Base-by-base conservation (phyloP, 2,113 vertebrate genomes). In the Aspidoscelis tigris region DNA sequence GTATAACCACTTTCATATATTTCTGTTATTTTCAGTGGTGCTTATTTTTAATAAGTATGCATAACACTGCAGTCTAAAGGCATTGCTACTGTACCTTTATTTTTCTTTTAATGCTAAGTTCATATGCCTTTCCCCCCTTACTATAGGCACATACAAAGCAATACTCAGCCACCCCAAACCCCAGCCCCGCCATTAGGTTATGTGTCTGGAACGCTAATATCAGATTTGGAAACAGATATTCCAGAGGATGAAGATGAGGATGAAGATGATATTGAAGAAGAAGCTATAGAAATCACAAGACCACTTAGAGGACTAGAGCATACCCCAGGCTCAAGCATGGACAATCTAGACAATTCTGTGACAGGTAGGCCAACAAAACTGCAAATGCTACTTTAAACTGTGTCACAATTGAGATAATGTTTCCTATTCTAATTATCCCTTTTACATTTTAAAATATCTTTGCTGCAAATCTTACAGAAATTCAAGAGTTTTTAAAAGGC, bases 271-370 rank as follows among this genome's bases (percentile, higher is more conserved):
- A 96, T 97, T 72, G 98, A 99, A 93, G 97, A 98, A 75, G 98
- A 99, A 93, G 94, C 97, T 88, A 97, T 98, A 84, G 98, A 98
- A 93, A 96, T 98, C 84, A 97, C 96, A 88, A 97, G 97, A 58
- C 97, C 97, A 22, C 96, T 97, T 71, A 95, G 97, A 80, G 97
- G 96, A 69, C 96, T 99, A 43, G 98, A 98, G 88, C 98, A 99
- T 95, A 99, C 97, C 55, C 98, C 98, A 4, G 98, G 98, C 80
- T 99, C 98, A 87, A 99, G 99, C 93, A 98, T 98, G 96, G 98
- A 99, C 96, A 99, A 99, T 96, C 95, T 99, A 89, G 98, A 99
- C 94, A 99, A 98, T 96, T 99, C 98, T 88, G 93, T 99, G 92
- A 97, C 98, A 97, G 99, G 99, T 99, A 93, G 96, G 76, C 2